Base-by-base conservation (phyloP, 2,888 invertebrate species). In the Salpingus planirostris region DNA sequence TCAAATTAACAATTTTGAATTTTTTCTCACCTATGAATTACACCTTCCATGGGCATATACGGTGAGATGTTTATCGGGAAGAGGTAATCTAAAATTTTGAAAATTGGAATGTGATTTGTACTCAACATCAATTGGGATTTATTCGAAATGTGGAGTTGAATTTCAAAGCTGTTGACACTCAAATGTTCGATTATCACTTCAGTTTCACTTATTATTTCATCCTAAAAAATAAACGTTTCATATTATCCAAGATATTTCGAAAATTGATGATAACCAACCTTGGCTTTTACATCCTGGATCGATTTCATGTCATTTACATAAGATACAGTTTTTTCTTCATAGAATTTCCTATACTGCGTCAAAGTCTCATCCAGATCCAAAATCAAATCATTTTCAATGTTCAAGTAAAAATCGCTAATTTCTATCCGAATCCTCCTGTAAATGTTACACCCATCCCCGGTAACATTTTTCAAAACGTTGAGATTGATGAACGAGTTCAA, bases 311-410 rank as follows among this genome's bases (percentile, higher is more conserved):
- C 64, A 21, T 48, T 44, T 2, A 61, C 51, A 36, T 55, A 69
- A 0, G 71, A 66, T 13, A 74, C 71, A 3, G 75, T 73, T 38
- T 71, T 69, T 43, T 74, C 73, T 37, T 73, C 70, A 14, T 68
- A 59, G 45, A 73, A 70, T 65, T 76, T 74, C 44, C 71, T 70
- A 31, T 74, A 71, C 27, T 52, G 50, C 6, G 39, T 42, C 11
- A 79, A 55, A 14, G 80, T 67, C 57, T 78, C 74, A 36, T 74
- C 73, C 4, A 81, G 59, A 21, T 78, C 73, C 39, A 70, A 63
- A 43, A 73, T 69, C 46, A 84, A 77, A 24, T 80, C 80, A 46
- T 78, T 73, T 57, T 84, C 84, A 21, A 84, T 60, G 49, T 78
- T 78, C 12, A 84, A 60, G 43, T 72, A 74, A 50, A 80, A 76